Percentiles rank a stretch among this genome's conserved stretches.
These are phyloP conservation scores for Enhydra lutris DNA, from an alignment of 2,113 vertebrate species.

Conservation along the genomic window DNA sequence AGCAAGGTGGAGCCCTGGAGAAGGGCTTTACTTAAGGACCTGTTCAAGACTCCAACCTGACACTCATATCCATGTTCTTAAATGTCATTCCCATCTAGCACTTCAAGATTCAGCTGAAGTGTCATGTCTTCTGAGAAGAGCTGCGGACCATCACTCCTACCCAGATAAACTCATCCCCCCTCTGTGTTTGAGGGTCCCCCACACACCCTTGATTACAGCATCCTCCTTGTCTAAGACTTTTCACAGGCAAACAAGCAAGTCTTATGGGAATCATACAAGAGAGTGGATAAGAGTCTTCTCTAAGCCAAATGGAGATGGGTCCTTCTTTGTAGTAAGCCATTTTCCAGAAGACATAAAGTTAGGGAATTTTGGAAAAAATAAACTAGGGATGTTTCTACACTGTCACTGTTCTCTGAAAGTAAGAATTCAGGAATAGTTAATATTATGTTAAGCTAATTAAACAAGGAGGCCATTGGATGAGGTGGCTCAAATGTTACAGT, in stretches of 20 bases:
- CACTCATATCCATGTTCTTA: conserved; percentile 20
- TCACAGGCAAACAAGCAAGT: background rate
- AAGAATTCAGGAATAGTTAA: background rate
- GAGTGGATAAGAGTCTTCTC: background rate
- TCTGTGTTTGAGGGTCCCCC: conserved; percentile 34
- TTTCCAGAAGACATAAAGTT: background rate
- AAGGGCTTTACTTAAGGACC: conserved; percentile 38
- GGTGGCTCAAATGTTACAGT: too few relatives aligned
- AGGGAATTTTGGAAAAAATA: background rate
- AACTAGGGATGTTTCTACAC: background rate
- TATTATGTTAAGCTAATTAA: background rate
- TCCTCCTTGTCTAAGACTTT: background rate
- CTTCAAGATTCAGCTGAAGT: conserved; percentile 50
- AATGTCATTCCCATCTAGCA: conserved; percentile 37
- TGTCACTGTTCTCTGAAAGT: background rate
- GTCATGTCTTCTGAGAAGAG: conserved; percentile 31
- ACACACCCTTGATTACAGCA: conserved; percentile 29
- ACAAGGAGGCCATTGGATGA: background rate
- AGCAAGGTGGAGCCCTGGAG: background rate
- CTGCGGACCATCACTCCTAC: conserved; percentile 7
- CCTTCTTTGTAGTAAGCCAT: background rate
- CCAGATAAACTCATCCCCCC: conserved; percentile 20
- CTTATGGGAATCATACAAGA: too few relatives aligned
- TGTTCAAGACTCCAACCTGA: conserved; percentile 43
- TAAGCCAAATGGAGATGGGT: background rate